Evolutionary conservation across 2,113 vertebrate species (phyloP), one percentile per base, ranked within the genome.

Genomic region (Sander lucioperca): DNA sequence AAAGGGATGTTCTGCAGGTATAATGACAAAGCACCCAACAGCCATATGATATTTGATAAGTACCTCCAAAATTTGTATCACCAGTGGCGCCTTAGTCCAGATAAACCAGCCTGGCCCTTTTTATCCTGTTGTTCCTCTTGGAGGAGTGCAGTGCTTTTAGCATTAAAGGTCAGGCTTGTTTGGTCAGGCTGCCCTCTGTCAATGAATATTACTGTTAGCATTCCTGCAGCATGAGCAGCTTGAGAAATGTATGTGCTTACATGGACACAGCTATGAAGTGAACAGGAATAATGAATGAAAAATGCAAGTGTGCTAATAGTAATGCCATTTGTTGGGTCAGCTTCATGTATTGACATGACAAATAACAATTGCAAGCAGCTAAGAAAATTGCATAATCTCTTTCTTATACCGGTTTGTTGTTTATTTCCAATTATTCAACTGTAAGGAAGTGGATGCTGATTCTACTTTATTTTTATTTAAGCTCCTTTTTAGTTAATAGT

Each of bases 81-180:
- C 67, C 53, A 57, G 43, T 2, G 30, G 53, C 64, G 63, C 69
- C 59, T 65, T 50, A 54, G 59, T 72, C 76, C 76, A 77, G 59
- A 84, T 87, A 48, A 36, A 62, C 18, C 74, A 80, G 50, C n/a
- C 79, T 65, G 83, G 64, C n/a, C 30, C 23, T 78, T 66, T 81
- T 72, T 54, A 71, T 84, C 56, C 19, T 66, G 67, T 75, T 64
- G 76, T 74, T 64, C 43, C 63, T 80, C 77, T 47, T 62, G 36
- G 47, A 77, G 73, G 77, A 88, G 62, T 73, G 71, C 80, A 89
- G 77, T 36, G 61, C 78, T 85, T 84, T 83, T 82, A 84, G 83
- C 85, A 81, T 84, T 89, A 89, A 90, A 89, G 91, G 91, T 93
- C 93, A 86, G 36, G 23, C 74, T 81, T 80, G 71, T 88, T 87